These are phyloP conservation scores for Physocephala rufipes DNA, from an alignment of 2,888 invertebrate species.

Conservation along the genomic window DNA sequence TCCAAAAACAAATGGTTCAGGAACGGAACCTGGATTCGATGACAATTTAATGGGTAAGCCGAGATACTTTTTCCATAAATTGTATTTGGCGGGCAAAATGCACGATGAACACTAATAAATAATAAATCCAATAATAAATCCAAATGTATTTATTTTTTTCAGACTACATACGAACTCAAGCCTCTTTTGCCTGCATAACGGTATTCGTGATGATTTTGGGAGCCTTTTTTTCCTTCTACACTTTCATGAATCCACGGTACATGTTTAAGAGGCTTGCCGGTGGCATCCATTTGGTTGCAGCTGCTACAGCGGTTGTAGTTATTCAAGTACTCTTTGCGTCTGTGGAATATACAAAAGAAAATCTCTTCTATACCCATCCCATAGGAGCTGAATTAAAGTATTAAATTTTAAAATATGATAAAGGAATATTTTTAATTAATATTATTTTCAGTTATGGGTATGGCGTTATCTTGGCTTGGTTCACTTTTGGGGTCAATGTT, in stretches of 20 bases:
- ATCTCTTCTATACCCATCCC: constrained; percentile 75
- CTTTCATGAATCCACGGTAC: constrained; percentile 84
- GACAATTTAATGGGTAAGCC: constrained; percentile 69
- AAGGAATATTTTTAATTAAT: neutral
- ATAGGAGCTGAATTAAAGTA: constrained; percentile 72
- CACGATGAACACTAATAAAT: too few relatives aligned
- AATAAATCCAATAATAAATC: too few relatives aligned
- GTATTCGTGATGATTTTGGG: constrained; percentile 84
- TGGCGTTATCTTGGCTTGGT: constrained; percentile 80
- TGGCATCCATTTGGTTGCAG: constrained; percentile 85
- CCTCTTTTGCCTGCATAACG: constrained; percentile 85
- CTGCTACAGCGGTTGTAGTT: constrained; percentile 81
- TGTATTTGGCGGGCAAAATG: too few relatives aligned
- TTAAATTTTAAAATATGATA: neutral
- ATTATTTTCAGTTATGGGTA: constrained; percentile 71
- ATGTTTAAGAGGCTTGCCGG: constrained; percentile 89
- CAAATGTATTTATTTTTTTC: too few relatives aligned
- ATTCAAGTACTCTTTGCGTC: constrained; percentile 82
- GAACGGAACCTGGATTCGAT: constrained; percentile 68
- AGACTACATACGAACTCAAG: constrained; percentile 87
- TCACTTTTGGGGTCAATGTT: constrained; percentile 77
- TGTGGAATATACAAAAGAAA: constrained; percentile 75
- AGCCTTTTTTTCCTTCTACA: constrained; percentile 83
- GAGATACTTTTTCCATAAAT: neutral
- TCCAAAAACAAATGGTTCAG: constrained; percentile 67